Evolutionary conservation across 1,140 invertebrate genomes (phyloP), one percentile per base, ranked within the genome.

Genomic region (Cyclina sinensis): DNA sequence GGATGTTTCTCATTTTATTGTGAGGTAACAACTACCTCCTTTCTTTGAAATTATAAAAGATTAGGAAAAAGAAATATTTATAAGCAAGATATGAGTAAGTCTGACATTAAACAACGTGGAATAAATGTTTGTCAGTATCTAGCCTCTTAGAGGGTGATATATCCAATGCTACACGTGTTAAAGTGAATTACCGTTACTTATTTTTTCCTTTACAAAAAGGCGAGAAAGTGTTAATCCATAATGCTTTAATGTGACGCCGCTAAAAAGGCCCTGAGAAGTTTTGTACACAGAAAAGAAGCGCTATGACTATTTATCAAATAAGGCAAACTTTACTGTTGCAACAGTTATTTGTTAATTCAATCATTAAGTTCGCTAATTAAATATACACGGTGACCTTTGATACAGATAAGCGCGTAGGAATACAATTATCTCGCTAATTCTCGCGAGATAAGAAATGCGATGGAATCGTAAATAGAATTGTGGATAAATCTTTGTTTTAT

Each of bases 281-380:
- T 43, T 39, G 57, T 54, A 86, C 48, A 86, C 27, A 86, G 51
- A 24, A 74, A 48, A 86, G 84, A 86, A 86, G 84, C 84, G 73
- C 48, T 48, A 43, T 37, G 24, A 78, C 78, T 86, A 51, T 86
- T 70, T 86, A 73, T 76, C 37, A 78, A 43, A 59, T 21, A 78
- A 76, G 78, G 37, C 35, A 18, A 65, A 37, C 74, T 78, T 78
- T 43, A 81, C 59, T 32, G 37, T 86, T 76, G 70, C 62, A 76
- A 78, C 84, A 86, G 78, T 86, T 86, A 86, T 57, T 86, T 86
- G 84, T 46, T 86, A 86, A 86, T 86, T 86, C 68, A 78, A 78
- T 86, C 84, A 86, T 76, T 86, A 78, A 86, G 48, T 57, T 32
- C 32, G 32, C 48, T 86, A 86, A 86, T 86, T 78, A 86, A 86